Base-by-base conservation (phyloP, 2,888 invertebrate genomes). In the Lepetodrilus schrolli region DNA sequence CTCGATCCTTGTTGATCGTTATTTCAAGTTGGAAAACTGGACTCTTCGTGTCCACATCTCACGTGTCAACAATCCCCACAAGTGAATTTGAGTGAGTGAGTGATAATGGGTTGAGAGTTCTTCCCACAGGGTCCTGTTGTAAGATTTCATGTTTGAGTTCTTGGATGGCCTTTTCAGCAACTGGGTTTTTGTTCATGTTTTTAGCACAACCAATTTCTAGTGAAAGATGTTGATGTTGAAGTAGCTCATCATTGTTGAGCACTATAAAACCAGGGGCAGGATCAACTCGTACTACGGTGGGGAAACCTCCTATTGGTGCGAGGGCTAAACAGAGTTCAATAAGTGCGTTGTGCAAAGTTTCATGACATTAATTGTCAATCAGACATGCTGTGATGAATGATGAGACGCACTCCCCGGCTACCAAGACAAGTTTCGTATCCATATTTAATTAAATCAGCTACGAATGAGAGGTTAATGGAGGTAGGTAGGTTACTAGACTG, bases 121-220 rank as follows among this genome's bases (percentile, higher is more conserved):
- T 75, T 26, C 70, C 48, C 5, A 10, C 47, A 23, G 79, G 78
- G 26, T 83, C 77, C 26, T 77, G 71, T 1, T 78, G 78, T n/a
- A 84, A 58, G 7, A 83, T 58, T 71, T 84, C 81, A 23, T 73
- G 74, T 48, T 78, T 77, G 4, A 84, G 70, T 73, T 85, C 83
- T 23, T 74, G 76, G 17, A 84, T 74, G n/a, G 82, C 82, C 37
- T 75, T 77, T 75, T 83, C 82, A 13, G 82, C 83, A 0, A 83
- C 77, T 8, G 82, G 81, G 66, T 82, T 83, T 68, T 83, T 82
- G 69, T 79, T 80, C 8, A 21, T 4, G 37, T 82, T 82, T 51
- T 79, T 83, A 7, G 68, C 50, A 0, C 78, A 48, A 3, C 80
- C 80, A 43, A 82, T 70, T 37, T 82, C 80, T 30, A 82, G 43